These are phyloP conservation scores for Drosophila littoralis DNA, from an alignment of 1,140 invertebrate genomes.

Conservation along the genomic window DNA sequence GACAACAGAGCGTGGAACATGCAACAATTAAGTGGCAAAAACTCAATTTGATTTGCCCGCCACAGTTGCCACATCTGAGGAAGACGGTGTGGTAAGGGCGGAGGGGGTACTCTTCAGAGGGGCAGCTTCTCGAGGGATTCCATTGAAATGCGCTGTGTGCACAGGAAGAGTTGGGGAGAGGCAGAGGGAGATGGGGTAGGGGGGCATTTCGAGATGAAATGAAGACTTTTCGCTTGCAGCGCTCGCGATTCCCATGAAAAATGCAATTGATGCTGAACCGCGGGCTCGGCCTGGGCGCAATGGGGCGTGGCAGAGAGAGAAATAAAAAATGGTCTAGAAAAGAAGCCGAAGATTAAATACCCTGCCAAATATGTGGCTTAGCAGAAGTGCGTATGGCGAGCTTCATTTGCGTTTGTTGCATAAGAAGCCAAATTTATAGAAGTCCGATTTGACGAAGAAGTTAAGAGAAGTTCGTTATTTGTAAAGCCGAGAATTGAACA, in stretches of 20 bases:
- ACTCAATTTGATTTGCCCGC: constrained; percentile 34
- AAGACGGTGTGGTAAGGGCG: too few relatives aligned
- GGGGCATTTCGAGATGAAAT: constrained; percentile 2
- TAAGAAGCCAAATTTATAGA: too few relatives aligned
- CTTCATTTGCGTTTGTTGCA: too few relatives aligned
- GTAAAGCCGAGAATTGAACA: too few relatives aligned
- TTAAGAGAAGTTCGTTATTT: too few relatives aligned
- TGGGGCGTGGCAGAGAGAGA: constrained; percentile 53
- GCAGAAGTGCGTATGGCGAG: too few relatives aligned
- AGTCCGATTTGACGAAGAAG: too few relatives aligned
- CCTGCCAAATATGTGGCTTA: too few relatives aligned
- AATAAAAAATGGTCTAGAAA: too few relatives aligned
- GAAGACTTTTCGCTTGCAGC: constrained; percentile 61
- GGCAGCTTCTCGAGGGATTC: constrained; percentile 1
- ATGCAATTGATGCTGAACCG: constrained; percentile 72
- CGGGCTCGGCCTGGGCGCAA: constrained; percentile 62
- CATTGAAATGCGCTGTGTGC: neutral
- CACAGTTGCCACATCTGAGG: neutral
- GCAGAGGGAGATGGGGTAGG: neutral
- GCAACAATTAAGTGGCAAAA: constrained; percentile 39
- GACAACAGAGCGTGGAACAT: neutral
- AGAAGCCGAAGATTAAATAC: too few relatives aligned
- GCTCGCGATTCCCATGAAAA: constrained; percentile 64
- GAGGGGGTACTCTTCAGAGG: neutral
- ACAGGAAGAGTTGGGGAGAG: neutral